These are phyloP conservation scores for Champsocephalus gunnari DNA, from an alignment of 2,797 vertebrate genomes.

Conservation along the genomic window DNA sequence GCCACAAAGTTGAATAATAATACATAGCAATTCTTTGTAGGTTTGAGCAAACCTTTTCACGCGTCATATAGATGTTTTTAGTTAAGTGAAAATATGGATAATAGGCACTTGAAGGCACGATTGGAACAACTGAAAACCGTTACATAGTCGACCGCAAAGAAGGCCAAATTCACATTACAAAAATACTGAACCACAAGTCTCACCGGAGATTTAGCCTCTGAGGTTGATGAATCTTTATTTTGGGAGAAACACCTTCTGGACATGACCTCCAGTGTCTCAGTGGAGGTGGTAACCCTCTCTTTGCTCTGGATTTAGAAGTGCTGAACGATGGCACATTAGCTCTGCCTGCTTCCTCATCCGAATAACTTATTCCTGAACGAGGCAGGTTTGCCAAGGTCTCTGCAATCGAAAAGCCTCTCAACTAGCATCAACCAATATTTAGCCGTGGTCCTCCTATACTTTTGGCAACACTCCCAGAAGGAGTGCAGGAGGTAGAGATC, in stretches of 20 bases:
- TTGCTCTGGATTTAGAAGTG: constrained; percentile 5
- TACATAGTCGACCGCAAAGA: background rate
- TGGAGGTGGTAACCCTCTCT: background rate
- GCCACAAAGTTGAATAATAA: too few relatives aligned
- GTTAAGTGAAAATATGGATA: background rate
- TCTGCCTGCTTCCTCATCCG: constrained; percentile 19
- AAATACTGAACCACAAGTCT: background rate
- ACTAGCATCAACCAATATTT: constrained; percentile 11
- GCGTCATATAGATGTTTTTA: background rate
- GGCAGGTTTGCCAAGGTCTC: background rate
- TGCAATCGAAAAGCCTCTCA: background rate
- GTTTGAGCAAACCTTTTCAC: background rate
- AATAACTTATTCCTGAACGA: background rate
- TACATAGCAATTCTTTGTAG: too few relatives aligned
- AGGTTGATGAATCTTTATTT: background rate
- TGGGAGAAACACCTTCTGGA: background rate
- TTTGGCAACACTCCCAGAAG: constrained; percentile 31
- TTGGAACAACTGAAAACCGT: too few relatives aligned
- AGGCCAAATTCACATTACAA: background rate
- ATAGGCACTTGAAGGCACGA: background rate
- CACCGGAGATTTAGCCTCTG: background rate
- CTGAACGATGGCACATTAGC: background rate
- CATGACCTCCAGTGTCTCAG: background rate
- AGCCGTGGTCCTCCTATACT: constrained; percentile 10
- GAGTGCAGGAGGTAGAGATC: background rate